These are phyloP conservation scores for Myiozetetes cayanensis DNA, from an alignment of 2,113 vertebrate species.

Conservation along the genomic window DNA sequence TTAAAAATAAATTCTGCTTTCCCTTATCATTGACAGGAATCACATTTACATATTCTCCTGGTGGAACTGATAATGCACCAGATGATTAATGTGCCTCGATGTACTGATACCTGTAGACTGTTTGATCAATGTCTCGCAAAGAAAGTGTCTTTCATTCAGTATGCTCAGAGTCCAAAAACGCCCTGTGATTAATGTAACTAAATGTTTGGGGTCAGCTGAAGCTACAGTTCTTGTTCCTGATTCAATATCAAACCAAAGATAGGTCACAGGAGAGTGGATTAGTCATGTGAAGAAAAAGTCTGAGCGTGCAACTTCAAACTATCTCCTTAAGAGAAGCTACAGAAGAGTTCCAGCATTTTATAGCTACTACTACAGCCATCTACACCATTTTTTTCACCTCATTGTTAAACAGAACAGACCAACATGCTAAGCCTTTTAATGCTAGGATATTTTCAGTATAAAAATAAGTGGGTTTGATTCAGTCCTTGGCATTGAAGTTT, in stretches of 20 bases:
- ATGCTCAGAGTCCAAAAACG: constrained; percentile 79
- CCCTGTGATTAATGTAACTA: constrained; percentile 94
- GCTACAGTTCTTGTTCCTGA: constrained; percentile 77
- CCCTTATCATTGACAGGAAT: constrained; percentile 92
- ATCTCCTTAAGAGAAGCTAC: constrained; percentile 27
- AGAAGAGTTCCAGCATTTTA: not conserved
- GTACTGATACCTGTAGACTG: constrained; percentile 92
- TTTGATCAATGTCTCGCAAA: constrained; percentile 86
- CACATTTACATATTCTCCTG: constrained; percentile 98
- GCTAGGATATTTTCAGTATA: constrained; percentile 6
- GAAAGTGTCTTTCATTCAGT: constrained; percentile 90
- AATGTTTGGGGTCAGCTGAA: constrained; percentile 86
- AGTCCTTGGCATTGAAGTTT: not conserved
- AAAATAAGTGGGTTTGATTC: constrained; percentile 20
- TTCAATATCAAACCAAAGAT: constrained; percentile 84
- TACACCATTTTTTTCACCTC: not conserved
- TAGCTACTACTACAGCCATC: not conserved
- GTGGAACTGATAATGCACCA: constrained; percentile 83
- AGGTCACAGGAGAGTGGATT: constrained; percentile 85
- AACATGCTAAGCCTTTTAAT: constrained; percentile 17
- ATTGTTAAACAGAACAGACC: constrained; percentile 18
- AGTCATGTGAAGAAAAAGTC: constrained; percentile 81
- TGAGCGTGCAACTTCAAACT: not conserved
- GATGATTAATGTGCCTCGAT: constrained; percentile 96
- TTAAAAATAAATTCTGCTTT: constrained; percentile 88